These are phyloP conservation scores for Pegea sp. DNA, from an alignment of 23 tunicate species.

Conservation along the genomic window DNA sequence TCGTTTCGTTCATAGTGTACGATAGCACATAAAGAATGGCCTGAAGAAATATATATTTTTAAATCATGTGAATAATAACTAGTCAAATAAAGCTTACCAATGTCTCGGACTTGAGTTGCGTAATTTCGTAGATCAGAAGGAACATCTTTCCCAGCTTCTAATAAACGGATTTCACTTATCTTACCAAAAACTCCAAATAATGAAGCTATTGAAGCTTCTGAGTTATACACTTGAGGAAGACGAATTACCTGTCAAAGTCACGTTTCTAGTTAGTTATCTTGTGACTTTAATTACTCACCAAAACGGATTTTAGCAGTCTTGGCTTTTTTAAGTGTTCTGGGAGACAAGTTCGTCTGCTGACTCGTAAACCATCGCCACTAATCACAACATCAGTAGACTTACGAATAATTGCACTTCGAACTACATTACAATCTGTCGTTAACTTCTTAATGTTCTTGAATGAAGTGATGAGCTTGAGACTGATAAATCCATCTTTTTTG, in stretches of 20 bases:
- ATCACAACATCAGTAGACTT: slow-evolving; percentile 33
- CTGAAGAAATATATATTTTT: too few relatives aligned
- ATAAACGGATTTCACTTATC: slow-evolving; percentile 33
- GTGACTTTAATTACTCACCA: slow-evolving; percentile 38
- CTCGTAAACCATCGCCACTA: slow-evolving; percentile 62
- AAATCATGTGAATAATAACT: neutral
- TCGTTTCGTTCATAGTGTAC: slow-evolving; percentile 59
- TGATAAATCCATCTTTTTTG: slow-evolving; percentile 90
- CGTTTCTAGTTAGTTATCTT: neutral
- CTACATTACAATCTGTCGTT: slow-evolving; percentile 70
- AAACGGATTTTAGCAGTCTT: slow-evolving; percentile 54
- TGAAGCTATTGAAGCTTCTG: slow-evolving; percentile 39
- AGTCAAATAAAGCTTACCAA: slow-evolving; percentile 29
- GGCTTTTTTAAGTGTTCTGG: slow-evolving; percentile 72
- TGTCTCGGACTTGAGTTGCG: slow-evolving; percentile 95
- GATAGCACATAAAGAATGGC: slow-evolving; percentile 63
- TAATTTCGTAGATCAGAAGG: slow-evolving; percentile 82
- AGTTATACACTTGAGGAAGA: slow-evolving; percentile 55
- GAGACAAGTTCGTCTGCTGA: slow-evolving; percentile 24
- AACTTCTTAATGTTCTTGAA: slow-evolving; percentile 85
- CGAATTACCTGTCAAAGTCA: slow-evolving; percentile 64
- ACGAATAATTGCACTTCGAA: slow-evolving; percentile 89
- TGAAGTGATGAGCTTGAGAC: slow-evolving; percentile 70
- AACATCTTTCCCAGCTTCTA: slow-evolving; percentile 55
- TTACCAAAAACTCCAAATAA: slow-evolving; percentile 76